phyloP scores from a whole-genome alignment of 2,888 invertebrate genomes.

The Amiota communis region DNA sequence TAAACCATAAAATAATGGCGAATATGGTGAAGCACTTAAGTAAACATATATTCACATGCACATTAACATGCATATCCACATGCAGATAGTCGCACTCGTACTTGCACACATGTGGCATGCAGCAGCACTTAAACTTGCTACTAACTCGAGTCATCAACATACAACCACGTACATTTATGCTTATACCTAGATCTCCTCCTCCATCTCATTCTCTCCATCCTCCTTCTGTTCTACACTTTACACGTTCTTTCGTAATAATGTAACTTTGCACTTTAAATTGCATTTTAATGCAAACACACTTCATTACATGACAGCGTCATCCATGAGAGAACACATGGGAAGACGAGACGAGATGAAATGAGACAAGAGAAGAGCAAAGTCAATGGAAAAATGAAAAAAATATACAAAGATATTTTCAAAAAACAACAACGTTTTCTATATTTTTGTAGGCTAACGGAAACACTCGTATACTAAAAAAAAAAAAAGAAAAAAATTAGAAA shows the following conservation, averaged over 20 bases:
- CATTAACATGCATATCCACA: constrained; percentile 20
- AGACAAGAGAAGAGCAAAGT: not conserved
- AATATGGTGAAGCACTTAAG: constrained; percentile 36
- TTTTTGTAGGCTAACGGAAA: too few species aligned
- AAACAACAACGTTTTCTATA: too few species aligned
- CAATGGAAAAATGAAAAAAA: too few species aligned
- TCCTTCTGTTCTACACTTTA: constrained; percentile 21
- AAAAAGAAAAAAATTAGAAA: constrained; percentile 1
- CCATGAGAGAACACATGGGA: too few species aligned
- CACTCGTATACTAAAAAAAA: too few species aligned
- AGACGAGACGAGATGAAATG: too few species aligned
- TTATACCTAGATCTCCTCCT: not conserved
- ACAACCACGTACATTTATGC: constrained; percentile 4
- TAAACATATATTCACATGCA: constrained; percentile 38
- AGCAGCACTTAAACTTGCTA: constrained; percentile 42
- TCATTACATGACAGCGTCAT: constrained; percentile 55
- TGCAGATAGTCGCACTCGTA: not conserved
- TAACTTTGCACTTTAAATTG: constrained; percentile 65
- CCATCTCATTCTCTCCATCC: not conserved
- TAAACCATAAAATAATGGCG: constrained; percentile 53
- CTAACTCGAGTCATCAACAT: constrained; percentile 39
- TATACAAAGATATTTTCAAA: too few species aligned
- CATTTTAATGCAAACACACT: constrained; percentile 66
- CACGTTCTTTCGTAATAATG: constrained; percentile 60
- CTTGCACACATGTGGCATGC: too few species aligned